Percentiles rank a stretch among this genome's conserved stretches.
These are phyloP conservation scores for Heliconius congener DNA, from an alignment of 1,140 invertebrate genomes.

Conservation along the genomic window DNA sequence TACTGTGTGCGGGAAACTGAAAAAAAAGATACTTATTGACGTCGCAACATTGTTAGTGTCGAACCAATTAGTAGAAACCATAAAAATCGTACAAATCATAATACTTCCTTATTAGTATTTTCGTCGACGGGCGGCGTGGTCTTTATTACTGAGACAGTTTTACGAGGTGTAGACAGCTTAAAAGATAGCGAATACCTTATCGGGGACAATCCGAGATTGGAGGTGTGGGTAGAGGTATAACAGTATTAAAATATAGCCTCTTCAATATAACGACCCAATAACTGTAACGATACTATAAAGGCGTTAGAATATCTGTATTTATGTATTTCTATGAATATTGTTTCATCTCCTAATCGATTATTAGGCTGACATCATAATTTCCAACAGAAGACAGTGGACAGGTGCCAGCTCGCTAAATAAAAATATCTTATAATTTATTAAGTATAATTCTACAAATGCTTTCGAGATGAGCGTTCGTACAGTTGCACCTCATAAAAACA, in stretches of 20 bases:
- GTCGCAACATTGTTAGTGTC: conserved; percentile 58
- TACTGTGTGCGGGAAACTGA: no score
- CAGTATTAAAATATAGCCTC: conserved; percentile 18
- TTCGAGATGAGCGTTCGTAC: conserved; percentile 61
- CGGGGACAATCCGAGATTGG: conserved; percentile 34
- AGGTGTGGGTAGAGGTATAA: conserved; percentile 26
- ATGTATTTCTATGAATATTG: conserved; percentile 35
- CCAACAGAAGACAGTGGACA: conserved; percentile 63
- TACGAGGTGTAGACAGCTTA: conserved; percentile 66
- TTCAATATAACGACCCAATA: conserved; percentile 16
- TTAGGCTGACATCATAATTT: conserved; percentile 56
- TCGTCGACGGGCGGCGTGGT: conserved; percentile 46
- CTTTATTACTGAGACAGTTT: conserved; percentile 63
- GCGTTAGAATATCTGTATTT: conserved; percentile 13
- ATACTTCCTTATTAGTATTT: conserved; percentile 61
- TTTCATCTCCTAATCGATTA: conserved; percentile 48
- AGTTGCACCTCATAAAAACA: conserved; percentile 78
- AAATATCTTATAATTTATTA: conserved; percentile 79
- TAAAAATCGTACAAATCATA: conserved; percentile 69
- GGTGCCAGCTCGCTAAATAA: conserved; percentile 71
- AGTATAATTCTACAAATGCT: conserved; percentile 71
- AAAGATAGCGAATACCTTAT: conserved; percentile 52
- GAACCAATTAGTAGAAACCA: conserved; percentile 65
- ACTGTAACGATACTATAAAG: conserved; percentile 15
- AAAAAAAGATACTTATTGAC: conserved; percentile 44